phyloP scores from a whole-genome alignment of 1,140 invertebrate species.

The Macrobrachium rosenbergii region DNA sequence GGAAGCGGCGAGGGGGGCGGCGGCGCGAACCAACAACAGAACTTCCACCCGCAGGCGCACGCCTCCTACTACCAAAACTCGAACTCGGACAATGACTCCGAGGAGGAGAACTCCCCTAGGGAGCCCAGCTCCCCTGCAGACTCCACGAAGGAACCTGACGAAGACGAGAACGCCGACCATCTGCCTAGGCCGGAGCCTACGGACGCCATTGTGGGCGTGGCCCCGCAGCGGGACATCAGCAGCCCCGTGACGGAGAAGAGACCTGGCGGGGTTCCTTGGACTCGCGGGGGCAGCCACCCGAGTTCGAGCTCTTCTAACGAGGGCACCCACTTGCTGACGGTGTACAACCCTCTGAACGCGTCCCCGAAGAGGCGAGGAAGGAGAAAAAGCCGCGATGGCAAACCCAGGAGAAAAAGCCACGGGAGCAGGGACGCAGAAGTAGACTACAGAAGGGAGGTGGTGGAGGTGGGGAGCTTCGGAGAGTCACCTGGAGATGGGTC shows the following conservation, averaged over 20 bases:
- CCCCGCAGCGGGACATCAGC: conserved; percentile 3
- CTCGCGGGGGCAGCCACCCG: conserved; percentile 5
- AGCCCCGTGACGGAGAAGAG: conserved; percentile 26
- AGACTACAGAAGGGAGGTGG: conserved; percentile 29
- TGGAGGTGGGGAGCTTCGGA: not conserved
- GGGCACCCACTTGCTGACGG: conserved; percentile 43
- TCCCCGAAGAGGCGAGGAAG: conserved; percentile 26
- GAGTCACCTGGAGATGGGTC: not conserved
- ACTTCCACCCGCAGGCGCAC: conserved; percentile 5
- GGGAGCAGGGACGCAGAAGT: not conserved
- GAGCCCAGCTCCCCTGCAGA: conserved; percentile 5
- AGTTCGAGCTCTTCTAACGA: conserved; percentile 51
- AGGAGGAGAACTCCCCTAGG: not conserved
- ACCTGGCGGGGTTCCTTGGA: conserved; percentile 26
- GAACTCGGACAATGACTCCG: not conserved
- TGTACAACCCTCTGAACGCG: conserved; percentile 43
- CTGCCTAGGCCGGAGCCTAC: conserved; percentile 44
- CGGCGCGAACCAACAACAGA: conserved; percentile 2
- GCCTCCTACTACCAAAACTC: conserved; percentile 5
- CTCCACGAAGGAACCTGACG: conserved; percentile 19
- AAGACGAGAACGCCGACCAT: not conserved
- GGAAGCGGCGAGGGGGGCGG: conserved; percentile 27
- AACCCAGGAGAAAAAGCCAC: not conserved
- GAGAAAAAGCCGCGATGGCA: conserved; percentile 12
- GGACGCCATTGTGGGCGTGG: conserved; percentile 32